Base-by-base conservation (phyloP, 2,113 vertebrate genomes). In the Erythrolamprus reginae region DNA sequence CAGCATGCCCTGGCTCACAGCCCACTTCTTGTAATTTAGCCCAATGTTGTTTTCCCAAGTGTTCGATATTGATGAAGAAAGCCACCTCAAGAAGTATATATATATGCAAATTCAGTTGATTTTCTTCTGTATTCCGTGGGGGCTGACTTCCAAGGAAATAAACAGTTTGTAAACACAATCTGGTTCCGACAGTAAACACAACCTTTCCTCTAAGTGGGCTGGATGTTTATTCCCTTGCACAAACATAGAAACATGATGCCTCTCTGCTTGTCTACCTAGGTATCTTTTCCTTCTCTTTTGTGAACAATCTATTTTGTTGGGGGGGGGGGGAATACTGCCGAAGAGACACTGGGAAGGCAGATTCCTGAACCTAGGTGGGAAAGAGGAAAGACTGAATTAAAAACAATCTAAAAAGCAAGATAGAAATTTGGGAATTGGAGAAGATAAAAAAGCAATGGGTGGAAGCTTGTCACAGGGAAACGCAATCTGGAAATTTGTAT, bases 251-350 rank as follows among this genome's bases (percentile, higher is more conserved):
- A 42, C 70, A 21, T 42, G 19, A 38, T 21, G 70, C 33, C 70
- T 21, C 2, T 8, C 33, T 77, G 65, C n/a, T 19, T 77, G 17
- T 19, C 33, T 77, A 38, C 70, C 2, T 19, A 33, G 1, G 15
- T 77, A 1, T 3, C 33, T 83, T 84, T 48, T 26, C 82, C 45
- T 26, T 47, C 45, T 4, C 42, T 48, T 56, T 84, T 13, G 82
- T 84, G 45, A 42, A 19, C 77, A 26, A 48, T 48, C 45, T 24
- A 6, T 48, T 48, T 48, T 83, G 45, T 26, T 83, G 23, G 0
- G 0, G 4, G 6, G 0, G 1, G 4, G 6, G 13, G 48, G 9
- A 82, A 45, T 21, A 2, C 12, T 33, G 23, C 3, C 38, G 77
- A 82, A 45, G 3, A 45, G 77, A 38, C 1, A 3, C 28, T 65